Percentiles rank a stretch among this genome's conserved stretches.
Conservation (phyloP, 2,113 vertebrate genomes). For the Zosterops pallidus region DNA sequence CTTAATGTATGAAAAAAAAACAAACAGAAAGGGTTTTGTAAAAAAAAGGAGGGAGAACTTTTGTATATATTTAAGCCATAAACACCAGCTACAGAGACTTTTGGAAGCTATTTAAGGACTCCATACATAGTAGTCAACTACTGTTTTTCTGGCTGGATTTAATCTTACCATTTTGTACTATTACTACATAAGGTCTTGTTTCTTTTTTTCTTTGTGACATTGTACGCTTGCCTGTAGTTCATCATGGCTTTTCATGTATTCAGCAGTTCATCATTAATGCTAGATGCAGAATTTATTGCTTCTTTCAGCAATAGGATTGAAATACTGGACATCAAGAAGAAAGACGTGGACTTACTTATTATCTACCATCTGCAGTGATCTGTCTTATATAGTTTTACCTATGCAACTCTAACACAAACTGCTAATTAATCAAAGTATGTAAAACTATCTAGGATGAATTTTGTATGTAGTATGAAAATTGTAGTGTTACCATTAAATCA, state of each 20-base stretch:
- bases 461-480: background rate
- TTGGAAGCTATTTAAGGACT: background rate
- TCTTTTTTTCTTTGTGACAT: background rate
- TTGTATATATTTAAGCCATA: slow-evolving; percentile 40
- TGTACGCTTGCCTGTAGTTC: background rate
- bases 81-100: background rate
- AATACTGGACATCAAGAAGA: background rate
- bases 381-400: background rate
- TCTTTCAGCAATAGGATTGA: background rate
- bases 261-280: background rate
- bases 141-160: background rate
- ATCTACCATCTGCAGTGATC: background rate
- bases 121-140: background rate
- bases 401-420: background rate
- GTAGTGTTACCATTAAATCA: background rate
- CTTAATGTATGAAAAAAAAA: background rate
- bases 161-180: slow-evolving; percentile 5
- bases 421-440: background rate
- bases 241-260: background rate
- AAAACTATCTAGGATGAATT: background rate
- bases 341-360: background rate
- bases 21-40: background rate
- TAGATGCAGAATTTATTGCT: background rate
- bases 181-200: background rate
- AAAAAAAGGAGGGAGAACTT: slow-evolving; percentile 52